These are phyloP conservation scores for Dorcus parallelipipedus DNA, from an alignment of 2,888 invertebrate species.

Conservation along the genomic window DNA sequence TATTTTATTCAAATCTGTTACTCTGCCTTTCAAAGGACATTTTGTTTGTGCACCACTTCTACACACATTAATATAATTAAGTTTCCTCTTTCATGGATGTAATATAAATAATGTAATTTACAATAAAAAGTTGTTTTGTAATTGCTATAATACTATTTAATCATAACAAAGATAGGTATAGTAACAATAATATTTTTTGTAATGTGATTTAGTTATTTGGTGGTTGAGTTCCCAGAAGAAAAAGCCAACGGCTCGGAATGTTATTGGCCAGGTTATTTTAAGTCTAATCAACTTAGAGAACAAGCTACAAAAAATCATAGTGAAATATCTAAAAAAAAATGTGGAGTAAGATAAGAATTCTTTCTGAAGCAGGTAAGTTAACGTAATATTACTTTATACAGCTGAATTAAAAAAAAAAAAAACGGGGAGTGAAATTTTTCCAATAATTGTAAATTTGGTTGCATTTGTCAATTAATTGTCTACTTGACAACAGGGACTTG, in stretches of 20 bases:
- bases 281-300: not conserved
- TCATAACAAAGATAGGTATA: not conserved
- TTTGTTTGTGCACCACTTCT: constrained; percentile 1
- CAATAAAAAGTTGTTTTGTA: not conserved
- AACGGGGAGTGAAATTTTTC: no score
- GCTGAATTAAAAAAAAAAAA: no score
- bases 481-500: no score
- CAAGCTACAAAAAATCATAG: not conserved
- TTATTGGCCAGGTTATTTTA: not conserved
- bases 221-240: constrained; percentile 4
- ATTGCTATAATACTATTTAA: not conserved
- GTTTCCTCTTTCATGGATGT: no score
- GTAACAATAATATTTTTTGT: not conserved
- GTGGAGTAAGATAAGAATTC: not conserved
- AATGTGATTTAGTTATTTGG: not conserved
- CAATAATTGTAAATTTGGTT: no score
- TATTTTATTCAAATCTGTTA: no score
- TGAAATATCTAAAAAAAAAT: not conserved
- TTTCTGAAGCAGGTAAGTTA: not conserved
- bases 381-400: not conserved
- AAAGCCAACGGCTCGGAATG: not conserved
- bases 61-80: not conserved
- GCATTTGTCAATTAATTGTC: no score
- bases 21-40: not conserved
- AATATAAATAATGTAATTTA: not conserved